phyloP scores from a whole-genome alignment of 2,113 vertebrate species.

The Aptenodytes forsteri region DNA sequence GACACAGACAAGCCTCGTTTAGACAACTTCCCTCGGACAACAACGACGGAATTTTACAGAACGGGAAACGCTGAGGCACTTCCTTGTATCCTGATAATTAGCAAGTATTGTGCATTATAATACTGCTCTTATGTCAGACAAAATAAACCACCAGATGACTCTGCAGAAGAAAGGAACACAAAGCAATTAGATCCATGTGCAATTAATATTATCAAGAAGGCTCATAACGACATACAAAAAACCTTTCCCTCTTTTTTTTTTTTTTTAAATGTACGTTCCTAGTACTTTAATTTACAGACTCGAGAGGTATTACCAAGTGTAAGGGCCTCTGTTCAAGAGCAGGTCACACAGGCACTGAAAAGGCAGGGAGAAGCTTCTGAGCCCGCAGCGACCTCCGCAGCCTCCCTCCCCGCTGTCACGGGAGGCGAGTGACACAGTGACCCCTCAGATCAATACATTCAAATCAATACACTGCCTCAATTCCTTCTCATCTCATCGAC shows the following conservation, averaged over 20 bases:
- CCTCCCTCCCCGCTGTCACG: fast-evolving
- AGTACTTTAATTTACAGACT: background rate
- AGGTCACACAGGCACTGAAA: background rate
- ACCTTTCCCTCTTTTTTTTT: background rate
- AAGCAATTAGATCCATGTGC: background rate
- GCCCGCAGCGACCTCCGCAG: background rate
- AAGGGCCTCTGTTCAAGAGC: background rate
- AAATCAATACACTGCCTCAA: conserved; percentile 6
- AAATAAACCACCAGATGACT: background rate
- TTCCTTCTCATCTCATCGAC: background rate
- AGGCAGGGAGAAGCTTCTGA: background rate
- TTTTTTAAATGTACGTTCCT: background rate
- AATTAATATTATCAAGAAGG: background rate
- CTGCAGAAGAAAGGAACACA: conserved; percentile 3
- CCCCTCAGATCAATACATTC: background rate
- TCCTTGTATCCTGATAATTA: background rate
- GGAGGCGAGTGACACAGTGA: background rate
- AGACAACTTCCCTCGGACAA: background rate
- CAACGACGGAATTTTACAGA: background rate
- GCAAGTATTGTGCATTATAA: background rate
- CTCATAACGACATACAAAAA: background rate
- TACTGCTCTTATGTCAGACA: background rate
- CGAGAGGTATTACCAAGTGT: background rate
- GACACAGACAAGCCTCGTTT: background rate
- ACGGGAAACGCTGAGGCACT: background rate